Evolutionary conservation across 2,888 invertebrate genomes (phyloP).

Genomic region (Drosophila recens): DNA sequence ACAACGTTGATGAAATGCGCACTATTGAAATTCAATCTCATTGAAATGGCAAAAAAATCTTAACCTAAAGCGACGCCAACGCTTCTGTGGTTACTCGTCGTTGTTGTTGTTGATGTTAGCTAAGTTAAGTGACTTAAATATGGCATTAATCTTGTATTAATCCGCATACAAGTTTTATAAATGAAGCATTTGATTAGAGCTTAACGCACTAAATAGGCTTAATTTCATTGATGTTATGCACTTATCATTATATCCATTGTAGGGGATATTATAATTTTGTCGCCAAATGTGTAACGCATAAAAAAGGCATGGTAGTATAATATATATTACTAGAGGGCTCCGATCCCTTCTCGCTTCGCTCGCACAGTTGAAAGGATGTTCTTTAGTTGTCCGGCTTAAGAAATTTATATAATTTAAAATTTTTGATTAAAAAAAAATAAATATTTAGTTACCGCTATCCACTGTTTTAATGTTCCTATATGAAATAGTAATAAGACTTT

Average conservation of each 20-base stretch:
- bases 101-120: slow-evolving; percentile 3
- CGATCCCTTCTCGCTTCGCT: too few species aligned
- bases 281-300: too few species aligned
- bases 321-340: too few species aligned
- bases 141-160: slow-evolving; percentile 37
- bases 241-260: neutral
- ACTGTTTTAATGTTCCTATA: too few species aligned
- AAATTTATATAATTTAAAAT: too few species aligned
- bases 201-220: neutral
- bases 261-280: too few species aligned
- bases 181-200: slow-evolving; percentile 4
- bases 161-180: slow-evolving; percentile 1
- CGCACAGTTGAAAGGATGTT: too few species aligned
- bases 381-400: too few species aligned
- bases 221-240: slow-evolving; percentile 1
- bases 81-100: slow-evolving; percentile 29
- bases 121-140: slow-evolving; percentile 17
- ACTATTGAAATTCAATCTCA: slow-evolving; percentile 52
- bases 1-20: slow-evolving; percentile 34
- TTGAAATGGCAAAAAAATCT: slow-evolving; percentile 28
- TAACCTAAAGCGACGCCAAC: slow-evolving; percentile 36
- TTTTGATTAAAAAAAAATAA: too few species aligned
- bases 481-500: too few species aligned
- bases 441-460: too few species aligned
- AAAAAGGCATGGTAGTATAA: too few species aligned